phyloP scores from a whole-genome alignment of 2,797 vertebrate genomes.

The Fringilla coelebs region DNA sequence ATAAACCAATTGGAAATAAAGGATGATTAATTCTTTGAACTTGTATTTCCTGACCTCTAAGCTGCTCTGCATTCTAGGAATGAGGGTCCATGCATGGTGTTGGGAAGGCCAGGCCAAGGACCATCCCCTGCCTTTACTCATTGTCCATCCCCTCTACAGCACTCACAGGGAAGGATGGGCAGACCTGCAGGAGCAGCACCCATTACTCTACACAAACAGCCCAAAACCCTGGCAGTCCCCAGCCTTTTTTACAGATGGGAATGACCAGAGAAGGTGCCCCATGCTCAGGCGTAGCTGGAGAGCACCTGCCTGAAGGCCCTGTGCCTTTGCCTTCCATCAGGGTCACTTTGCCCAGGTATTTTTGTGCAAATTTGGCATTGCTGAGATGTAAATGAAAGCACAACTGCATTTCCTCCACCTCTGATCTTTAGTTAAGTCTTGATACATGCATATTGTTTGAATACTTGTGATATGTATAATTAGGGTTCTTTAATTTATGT shows the following conservation, averaged over 20 bases:
- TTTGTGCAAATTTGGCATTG: constrained; percentile 6
- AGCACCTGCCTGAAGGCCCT: not conserved
- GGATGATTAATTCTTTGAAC: not conserved
- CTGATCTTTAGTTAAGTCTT: constrained; percentile 67
- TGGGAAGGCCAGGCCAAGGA: not conserved
- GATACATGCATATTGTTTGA: constrained; percentile 72
- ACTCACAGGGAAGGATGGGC: not conserved
- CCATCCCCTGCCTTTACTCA: not conserved
- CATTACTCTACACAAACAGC: not conserved
- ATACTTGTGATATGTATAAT: constrained; percentile 73
- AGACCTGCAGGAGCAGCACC: not conserved
- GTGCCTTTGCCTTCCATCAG: not conserved
- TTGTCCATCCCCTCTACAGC: not conserved
- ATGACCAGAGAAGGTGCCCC: not conserved
- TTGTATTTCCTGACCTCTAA: not conserved
- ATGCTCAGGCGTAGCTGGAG: not conserved
- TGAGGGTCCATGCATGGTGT: too few relatives aligned
- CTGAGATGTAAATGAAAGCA: constrained; percentile 43
- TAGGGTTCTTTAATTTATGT: constrained; percentile 80
- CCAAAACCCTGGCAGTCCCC: not conserved
- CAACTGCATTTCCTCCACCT: constrained; percentile 38
- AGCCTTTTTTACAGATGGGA: not conserved
- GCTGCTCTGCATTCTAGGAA: not conserved
- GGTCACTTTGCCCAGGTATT: not conserved
- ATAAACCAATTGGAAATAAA: not conserved